Evolutionary conservation across 2,888 invertebrate species (phyloP), one percentile per base, ranked within the genome.

Genomic region (Sinopyrophorus schimmeli): DNA sequence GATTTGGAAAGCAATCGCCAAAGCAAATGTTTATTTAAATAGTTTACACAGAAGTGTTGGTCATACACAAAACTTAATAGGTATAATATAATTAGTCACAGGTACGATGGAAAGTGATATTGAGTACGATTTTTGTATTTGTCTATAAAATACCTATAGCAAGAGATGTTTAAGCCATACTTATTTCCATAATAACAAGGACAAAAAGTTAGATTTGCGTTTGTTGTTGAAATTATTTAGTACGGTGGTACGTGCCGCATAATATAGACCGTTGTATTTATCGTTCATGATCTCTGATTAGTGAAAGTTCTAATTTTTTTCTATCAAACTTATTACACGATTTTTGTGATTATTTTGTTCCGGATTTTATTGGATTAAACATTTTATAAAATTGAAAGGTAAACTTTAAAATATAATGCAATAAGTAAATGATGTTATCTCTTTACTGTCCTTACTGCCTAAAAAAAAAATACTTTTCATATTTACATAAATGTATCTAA

Each of bases 201-300:
- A 59, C 57, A 49, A 54, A 54, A 57, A 57, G 47, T 47, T 51
- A n/a, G 27, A 18, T 40, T 48, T 51, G 38, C 37, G 47, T 56
- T 56, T 56, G 48, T 47, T 53, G 54, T 59, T 39, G 49, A 55
- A 59, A 49, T 57, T 59, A 55, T 48, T 53, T 52, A 59, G 57
- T 57, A 42, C 39, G 42, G 43, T 47, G 39, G 34, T 46, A 37
- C 34, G 41, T 39, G 32, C 24, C 20, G 35, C 14, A 24, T 35
- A 15, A 35, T 15, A 24, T 24, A 16, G 35, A 35, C 35, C 14
- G 35, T 35, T 23, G 15, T 24, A 14, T 3, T 18, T 32, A 32
- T 7, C 11, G 11, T n/a, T 16, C 12, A n/a, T 12, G 31, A 18
- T 31, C 11, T 16, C 7, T 4, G 5, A 16, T 35, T 15, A 35